phyloP scores from a whole-genome alignment of 2,888 invertebrate genomes.

The Orthosia gothica region DNA sequence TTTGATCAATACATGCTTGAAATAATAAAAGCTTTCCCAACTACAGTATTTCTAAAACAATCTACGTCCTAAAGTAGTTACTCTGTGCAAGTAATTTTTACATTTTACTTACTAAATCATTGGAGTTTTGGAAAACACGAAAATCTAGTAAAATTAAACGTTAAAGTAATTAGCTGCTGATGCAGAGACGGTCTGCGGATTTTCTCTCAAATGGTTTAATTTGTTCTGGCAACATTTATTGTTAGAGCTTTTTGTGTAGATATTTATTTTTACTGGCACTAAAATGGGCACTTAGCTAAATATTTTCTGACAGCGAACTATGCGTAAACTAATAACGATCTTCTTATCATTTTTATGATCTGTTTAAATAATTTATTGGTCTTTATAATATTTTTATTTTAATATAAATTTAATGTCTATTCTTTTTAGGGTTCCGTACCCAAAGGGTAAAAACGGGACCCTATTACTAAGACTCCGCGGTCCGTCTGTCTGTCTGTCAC shows the following conservation, averaged over 20 bases:
- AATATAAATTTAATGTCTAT: not conserved
- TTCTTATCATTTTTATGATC: slow-evolving; percentile 20
- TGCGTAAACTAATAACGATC: slow-evolving; percentile 17
- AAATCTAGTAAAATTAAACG: slow-evolving; percentile 13
- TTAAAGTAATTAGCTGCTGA: slow-evolving; percentile 40
- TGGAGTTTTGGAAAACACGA: slow-evolving; percentile 8
- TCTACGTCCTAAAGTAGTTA: not conserved
- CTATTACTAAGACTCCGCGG: too few species aligned
- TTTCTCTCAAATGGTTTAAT: slow-evolving; percentile 46
- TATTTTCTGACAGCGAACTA: slow-evolving; percentile 33
- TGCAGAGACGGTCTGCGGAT: slow-evolving; percentile 21
- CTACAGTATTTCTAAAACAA: not conserved
- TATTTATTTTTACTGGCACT: slow-evolving; percentile 51
- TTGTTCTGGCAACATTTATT: slow-evolving; percentile 42
- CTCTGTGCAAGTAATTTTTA: slow-evolving; percentile 8
- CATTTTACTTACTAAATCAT: slow-evolving; percentile 18
- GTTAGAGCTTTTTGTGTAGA: slow-evolving; percentile 11
- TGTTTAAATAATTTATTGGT: slow-evolving; percentile 14
- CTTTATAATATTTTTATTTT: not conserved
- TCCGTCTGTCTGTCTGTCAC: too few species aligned
- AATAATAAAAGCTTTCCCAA: not conserved
- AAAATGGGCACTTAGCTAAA: slow-evolving; percentile 37
- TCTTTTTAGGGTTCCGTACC: too few species aligned
- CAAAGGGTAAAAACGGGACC: too few species aligned
- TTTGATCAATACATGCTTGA: slow-evolving; percentile 7